Evolutionary conservation across 2,888 invertebrate species (phyloP).

Genomic region (Ophioninae sp.): DNA sequence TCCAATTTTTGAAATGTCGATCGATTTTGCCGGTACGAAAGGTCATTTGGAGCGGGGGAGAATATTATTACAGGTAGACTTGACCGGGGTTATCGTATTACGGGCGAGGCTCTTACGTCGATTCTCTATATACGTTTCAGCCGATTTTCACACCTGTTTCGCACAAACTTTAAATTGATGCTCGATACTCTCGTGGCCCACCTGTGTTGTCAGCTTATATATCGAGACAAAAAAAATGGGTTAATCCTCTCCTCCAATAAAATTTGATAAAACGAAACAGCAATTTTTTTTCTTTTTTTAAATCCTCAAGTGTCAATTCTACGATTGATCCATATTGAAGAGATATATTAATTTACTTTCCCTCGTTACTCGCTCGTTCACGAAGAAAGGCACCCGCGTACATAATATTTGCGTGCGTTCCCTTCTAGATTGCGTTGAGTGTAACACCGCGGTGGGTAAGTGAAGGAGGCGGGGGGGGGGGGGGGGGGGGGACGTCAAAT

Average conservation of each 20-base stretch:
- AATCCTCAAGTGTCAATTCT: not conserved
- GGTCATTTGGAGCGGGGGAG: slow-evolving; percentile 31
- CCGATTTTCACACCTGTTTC: slow-evolving; percentile 42
- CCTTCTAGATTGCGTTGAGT: slow-evolving; percentile 48
- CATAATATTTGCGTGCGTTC: slow-evolving; percentile 29
- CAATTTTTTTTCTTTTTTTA: not conserved
- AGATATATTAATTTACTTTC: slow-evolving; percentile 43
- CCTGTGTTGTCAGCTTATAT: slow-evolving; percentile 6
- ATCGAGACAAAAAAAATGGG: not conserved
- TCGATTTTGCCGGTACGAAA: not conserved
- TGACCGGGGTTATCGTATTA: slow-evolving; percentile 44
- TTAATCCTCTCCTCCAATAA: slow-evolving; percentile 23
- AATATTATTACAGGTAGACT: slow-evolving; percentile 42
- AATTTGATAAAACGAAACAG: not conserved
- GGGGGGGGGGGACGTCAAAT: slow-evolving; percentile 2
- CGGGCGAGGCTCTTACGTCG: slow-evolving; percentile 26
- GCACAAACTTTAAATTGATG: slow-evolving; percentile 38
- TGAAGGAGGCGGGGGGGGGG: no score
- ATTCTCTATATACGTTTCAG: slow-evolving; percentile 28
- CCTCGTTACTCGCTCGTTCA: slow-evolving; percentile 43
- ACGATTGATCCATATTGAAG: slow-evolving; percentile 20
- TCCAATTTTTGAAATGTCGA: not conserved
- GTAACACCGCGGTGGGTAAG: slow-evolving; percentile 42
- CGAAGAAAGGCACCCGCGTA: slow-evolving; percentile 10
- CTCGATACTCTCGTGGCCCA: not conserved